Evolutionary conservation across 2,797 vertebrate species (phyloP).

Genomic region (Eulemur albifrons): DNA sequence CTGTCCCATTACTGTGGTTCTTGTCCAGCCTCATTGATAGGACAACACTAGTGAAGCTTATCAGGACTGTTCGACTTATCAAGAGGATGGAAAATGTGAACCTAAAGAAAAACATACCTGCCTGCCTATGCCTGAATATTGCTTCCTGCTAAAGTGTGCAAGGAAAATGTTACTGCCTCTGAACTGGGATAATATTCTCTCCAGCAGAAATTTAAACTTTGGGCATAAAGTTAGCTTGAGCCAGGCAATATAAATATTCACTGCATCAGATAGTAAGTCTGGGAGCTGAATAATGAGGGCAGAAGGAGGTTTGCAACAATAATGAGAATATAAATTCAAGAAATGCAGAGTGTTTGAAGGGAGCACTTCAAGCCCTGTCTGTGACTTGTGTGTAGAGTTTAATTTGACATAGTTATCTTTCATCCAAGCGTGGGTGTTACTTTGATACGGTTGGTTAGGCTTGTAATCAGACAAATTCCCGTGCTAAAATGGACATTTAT

Average conservation of each 20-base stretch:
- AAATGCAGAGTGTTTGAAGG: slow-evolving; percentile 32
- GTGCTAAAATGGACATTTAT: slow-evolving; percentile 49
- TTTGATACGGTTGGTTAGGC: slow-evolving; percentile 75
- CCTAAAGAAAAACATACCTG: neutral
- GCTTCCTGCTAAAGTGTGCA: neutral
- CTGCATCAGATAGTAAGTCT: slow-evolving; percentile 15
- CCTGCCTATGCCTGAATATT: neutral
- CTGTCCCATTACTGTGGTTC: neutral
- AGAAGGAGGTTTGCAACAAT: slow-evolving; percentile 15
- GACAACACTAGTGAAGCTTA: neutral
- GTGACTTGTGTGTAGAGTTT: slow-evolving; percentile 53
- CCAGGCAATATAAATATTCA: slow-evolving; percentile 10
- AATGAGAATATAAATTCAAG: slow-evolving; percentile 63
- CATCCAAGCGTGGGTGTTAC: slow-evolving; percentile 71
- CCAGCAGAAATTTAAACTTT: slow-evolving; percentile 46
- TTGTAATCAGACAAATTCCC: slow-evolving; percentile 78
- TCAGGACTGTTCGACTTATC: neutral
- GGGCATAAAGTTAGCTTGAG: neutral
- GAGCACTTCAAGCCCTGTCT: slow-evolving; percentile 42
- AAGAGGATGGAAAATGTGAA: neutral
- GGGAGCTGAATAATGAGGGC: slow-evolving; percentile 30
- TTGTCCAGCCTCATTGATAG: neutral
- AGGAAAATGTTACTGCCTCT: neutral
- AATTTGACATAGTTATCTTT: slow-evolving; percentile 75
- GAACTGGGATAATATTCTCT: neutral